Evolutionary conservation across 1,140 invertebrate species (phyloP).

Genomic region (Tetramorium simillimum): DNA sequence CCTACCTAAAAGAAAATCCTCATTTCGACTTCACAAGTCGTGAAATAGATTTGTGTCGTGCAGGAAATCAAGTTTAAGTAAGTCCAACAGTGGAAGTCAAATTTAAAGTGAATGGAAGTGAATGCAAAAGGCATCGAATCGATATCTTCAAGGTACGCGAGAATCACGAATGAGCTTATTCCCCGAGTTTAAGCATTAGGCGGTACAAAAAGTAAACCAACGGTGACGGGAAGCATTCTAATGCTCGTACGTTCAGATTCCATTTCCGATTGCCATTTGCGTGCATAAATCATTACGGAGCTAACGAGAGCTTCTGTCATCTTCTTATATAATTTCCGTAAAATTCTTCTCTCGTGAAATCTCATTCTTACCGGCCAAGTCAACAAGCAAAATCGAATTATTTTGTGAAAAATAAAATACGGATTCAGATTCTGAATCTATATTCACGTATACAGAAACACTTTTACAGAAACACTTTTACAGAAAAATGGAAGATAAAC

Average conservation of each 20-base stretch:
- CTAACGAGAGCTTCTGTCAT: background rate
- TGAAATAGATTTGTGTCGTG: no score
- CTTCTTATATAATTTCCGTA: background rate
- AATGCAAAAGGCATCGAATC: no score
- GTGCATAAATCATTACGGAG: background rate
- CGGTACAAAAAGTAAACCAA: conserved; percentile 10
- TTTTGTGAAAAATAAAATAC: conserved; percentile 50
- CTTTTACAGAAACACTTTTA: no score
- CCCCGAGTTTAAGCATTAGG: conserved; percentile 38
- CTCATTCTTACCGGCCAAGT: background rate
- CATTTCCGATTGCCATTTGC: conserved; percentile 25
- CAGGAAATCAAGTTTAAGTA: no score
- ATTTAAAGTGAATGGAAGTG: no score
- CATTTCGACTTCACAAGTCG: no score
- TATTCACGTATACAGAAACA: no score
- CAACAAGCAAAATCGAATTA: conserved; percentile 36
- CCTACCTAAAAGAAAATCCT: no score
- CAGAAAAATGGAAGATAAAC: no score
- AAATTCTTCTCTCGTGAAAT: background rate
- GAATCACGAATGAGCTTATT: conserved; percentile 56
- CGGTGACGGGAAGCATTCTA: background rate
- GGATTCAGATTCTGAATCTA: no score
- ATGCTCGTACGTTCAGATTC: background rate
- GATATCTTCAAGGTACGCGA: no score
- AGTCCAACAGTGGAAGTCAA: no score